Conservation (phyloP, 2,888 invertebrate species). For the Smittia aterrima region DNA sequence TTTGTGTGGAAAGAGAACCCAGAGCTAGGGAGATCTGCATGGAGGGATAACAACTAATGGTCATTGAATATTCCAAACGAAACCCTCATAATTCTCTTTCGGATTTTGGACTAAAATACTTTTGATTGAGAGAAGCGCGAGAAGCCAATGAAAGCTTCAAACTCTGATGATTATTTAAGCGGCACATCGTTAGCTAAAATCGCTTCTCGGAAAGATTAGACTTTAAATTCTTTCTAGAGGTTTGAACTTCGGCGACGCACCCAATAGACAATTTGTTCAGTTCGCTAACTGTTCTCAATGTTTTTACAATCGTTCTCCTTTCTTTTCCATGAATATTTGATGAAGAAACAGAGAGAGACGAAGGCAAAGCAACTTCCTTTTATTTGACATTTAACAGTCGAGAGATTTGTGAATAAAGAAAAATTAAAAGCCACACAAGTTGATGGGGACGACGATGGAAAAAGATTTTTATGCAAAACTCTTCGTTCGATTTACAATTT, state of each 20-base stretch:
- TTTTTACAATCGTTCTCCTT: not conserved
- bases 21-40: constrained; percentile 15
- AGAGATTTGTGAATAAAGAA: not conserved
- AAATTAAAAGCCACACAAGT: constrained; percentile 7
- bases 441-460: no score
- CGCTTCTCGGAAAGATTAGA: not conserved
- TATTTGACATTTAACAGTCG: not conserved
- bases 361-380: not conserved
- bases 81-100: constrained; percentile 36
- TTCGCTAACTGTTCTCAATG: no score
- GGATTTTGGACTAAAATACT: not conserved
- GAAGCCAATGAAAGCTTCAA: not conserved
- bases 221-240: not conserved
- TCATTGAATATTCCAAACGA: constrained; percentile 31
- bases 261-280: no score
- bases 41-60: constrained; percentile 25
- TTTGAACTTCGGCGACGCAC: no score
- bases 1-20: not conserved
- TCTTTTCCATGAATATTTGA: not conserved
- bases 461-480: no score
- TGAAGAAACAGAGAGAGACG: not conserved
- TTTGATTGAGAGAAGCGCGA: not conserved
- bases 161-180: not conserved
- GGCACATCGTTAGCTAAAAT: not conserved
- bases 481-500: no score